These are phyloP conservation scores for Polietes domitor DNA, from an alignment of 2,888 invertebrate species.

Conservation along the genomic window DNA sequence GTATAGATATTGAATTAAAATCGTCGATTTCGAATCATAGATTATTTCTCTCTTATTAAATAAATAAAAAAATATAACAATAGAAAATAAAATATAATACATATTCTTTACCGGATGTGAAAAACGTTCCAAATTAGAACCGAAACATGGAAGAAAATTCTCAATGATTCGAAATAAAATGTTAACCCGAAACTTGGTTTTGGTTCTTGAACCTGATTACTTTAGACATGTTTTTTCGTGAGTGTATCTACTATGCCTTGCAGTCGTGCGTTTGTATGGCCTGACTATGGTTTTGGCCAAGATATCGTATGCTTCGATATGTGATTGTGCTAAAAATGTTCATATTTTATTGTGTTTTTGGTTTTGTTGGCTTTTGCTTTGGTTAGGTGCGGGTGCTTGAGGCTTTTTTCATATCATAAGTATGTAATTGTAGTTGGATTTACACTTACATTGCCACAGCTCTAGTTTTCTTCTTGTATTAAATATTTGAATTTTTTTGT, in stretches of 20 bases:
- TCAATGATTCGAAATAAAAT: too few relatives aligned
- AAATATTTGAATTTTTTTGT: background rate
- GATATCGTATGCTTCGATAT: background rate
- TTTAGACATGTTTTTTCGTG: background rate
- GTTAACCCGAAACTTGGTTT: too few relatives aligned
- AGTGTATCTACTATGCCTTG: conserved; percentile 4
- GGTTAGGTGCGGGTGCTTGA: conserved; percentile 59
- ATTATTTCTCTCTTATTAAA: too few relatives aligned
- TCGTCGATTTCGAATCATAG: too few relatives aligned
- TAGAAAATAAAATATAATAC: too few relatives aligned
- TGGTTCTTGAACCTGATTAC: too few relatives aligned
- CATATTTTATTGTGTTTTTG: conserved; percentile 39
- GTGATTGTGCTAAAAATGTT: conserved; percentile 50
- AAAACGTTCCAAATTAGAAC: too few relatives aligned
- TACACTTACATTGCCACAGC: too few relatives aligned
- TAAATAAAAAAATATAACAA: too few relatives aligned
- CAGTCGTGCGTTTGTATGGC: conserved; percentile 14
- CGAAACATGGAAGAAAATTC: too few relatives aligned
- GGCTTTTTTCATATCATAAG: background rate
- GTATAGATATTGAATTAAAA: too few relatives aligned
- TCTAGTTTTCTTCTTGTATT: background rate
- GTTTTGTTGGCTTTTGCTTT: conserved; percentile 12
- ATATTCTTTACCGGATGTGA: too few relatives aligned
- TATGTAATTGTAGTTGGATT: background rate
- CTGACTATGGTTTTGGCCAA: background rate